These are phyloP conservation scores for Leptopilina clavipes DNA, from an alignment of 1,140 invertebrate genomes.

Conservation along the genomic window DNA sequence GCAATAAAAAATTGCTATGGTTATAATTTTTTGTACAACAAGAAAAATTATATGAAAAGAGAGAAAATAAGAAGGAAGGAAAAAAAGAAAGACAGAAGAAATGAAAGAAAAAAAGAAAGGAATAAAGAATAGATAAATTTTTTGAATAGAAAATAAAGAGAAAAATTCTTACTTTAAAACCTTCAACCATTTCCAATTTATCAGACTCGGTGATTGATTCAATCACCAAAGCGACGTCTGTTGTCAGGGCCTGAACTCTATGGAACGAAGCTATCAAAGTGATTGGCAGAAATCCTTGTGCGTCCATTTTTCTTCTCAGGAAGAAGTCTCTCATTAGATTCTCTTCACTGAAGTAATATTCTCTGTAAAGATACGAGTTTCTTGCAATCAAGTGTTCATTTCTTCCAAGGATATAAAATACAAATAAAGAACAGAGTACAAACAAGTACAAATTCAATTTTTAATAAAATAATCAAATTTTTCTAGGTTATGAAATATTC, in stretches of 20 bases:
- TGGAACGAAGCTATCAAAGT: slow-evolving; percentile 96
- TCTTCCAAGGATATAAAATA: too few species aligned
- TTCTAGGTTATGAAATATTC: too few species aligned
- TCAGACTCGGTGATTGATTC: slow-evolving; percentile 88
- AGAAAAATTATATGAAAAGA: neutral
- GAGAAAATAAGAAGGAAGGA: too few species aligned
- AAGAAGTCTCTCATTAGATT: slow-evolving; percentile 98
- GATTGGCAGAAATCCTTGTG: slow-evolving; percentile 93
- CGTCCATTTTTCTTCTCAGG: slow-evolving; percentile 96
- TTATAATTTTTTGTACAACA: slow-evolving; percentile 36
- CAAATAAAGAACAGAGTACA: too few species aligned
- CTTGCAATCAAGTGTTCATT: too few species aligned
- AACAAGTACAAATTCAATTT: too few species aligned
- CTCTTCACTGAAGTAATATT: slow-evolving; percentile 99
- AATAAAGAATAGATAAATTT: too few species aligned
- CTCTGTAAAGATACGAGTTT: slow-evolving; percentile 78
- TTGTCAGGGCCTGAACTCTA: slow-evolving; percentile 90
- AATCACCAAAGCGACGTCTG: slow-evolving; percentile 88
- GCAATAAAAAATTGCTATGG: neutral
- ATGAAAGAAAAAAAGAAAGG: neutral
- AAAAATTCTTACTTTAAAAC: slow-evolving; percentile 79
- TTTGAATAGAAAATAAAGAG: slow-evolving; percentile 9
- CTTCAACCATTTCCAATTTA: slow-evolving; percentile 86
- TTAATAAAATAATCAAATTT: too few species aligned
- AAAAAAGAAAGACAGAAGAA: too few species aligned